Conservation (phyloP, 2,888 invertebrate genomes). For the Andrena minutula region DNA sequence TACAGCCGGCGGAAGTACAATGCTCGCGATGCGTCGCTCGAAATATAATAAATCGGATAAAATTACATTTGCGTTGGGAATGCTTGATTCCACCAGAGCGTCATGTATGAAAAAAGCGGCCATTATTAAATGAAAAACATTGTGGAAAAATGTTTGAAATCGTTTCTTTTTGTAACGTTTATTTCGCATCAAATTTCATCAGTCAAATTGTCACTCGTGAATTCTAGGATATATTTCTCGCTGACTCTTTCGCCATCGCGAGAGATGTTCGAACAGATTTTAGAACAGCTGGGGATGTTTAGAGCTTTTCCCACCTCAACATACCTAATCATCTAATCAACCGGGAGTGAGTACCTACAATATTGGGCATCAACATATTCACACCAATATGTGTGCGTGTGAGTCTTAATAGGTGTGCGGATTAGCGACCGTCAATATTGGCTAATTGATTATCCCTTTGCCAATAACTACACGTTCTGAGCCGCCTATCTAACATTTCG, state of each 20-base stretch:
- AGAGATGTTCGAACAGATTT: no score
- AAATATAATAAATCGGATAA: constrained; percentile 38
- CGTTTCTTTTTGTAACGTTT: constrained; percentile 6
- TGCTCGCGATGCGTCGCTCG: constrained; percentile 37
- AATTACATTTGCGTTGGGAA: constrained; percentile 25
- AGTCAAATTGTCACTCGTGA: no score
- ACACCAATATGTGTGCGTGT: neutral
- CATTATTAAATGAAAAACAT: neutral
- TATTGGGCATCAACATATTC: neutral
- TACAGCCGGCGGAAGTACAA: neutral
- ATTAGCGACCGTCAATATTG: constrained; percentile 48
- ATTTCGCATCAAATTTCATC: neutral
- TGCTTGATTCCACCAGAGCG: neutral
- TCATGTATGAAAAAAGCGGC: neutral
- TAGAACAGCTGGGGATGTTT: neutral
- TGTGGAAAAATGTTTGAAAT: neutral
- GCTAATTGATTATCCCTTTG: constrained; percentile 34
- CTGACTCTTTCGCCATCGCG: no score
- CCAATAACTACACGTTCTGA: neutral
- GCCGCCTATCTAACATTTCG: neutral
- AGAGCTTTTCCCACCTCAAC: neutral
- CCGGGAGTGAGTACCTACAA: neutral
- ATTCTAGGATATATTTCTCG: no score
- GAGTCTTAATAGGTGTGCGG: constrained; percentile 29
- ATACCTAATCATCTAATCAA: neutral